Base-by-base conservation (phyloP, 1,140 invertebrate species). In the Drosophila miranda region DNA sequence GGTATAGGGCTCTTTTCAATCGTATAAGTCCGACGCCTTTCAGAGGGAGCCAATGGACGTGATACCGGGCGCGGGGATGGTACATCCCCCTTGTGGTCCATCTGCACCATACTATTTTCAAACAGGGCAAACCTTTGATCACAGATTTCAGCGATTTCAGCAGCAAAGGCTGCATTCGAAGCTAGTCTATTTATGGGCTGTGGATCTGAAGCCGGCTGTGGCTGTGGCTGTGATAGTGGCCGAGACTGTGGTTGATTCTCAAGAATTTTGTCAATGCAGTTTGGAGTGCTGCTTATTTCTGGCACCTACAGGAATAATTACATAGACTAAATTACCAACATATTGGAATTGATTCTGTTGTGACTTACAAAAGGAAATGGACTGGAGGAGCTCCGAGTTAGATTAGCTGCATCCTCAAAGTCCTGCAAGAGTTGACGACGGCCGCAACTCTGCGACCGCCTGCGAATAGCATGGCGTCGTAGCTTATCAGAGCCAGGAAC, bases 401-500 rank as follows among this genome's bases (percentile, higher is more conserved):
- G 9, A 11, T 50, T 38, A 1, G 16, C 13, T 0, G 44, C 30
- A 13, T 55, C 51, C 3, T 87, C 72, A 26, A 86, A 86, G 28
- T 86, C 82, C 6, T 49, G 59, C 2, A 86, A 45, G 43, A 86
- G 41, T 44, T 75, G 62, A n/a, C 81, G 80, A n/a, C 71, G 66
- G 3, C 74, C 78, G 26, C 55, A 63, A 42, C 82, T 78, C 6
- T 68, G 78, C 3, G 81, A 87, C 0, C 69, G 74, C 23, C 81
- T 45, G 1, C 56, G 74, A n/a, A 86, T 72, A 14, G 81, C 81
- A 41, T 63, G 70, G 1, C 81, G 81, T 3, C 81, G 81, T 13
- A 86, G 46, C 5, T 68, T 67, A 58, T 86, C 81, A 0, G 78
- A 81, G 3, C 64, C 57, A 1, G 81, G 63, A 11, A 84, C 61